These are phyloP conservation scores for Ctenochaetus hawaiiensis DNA, from an alignment of 2,797 vertebrate genomes.

Conservation along the genomic window DNA sequence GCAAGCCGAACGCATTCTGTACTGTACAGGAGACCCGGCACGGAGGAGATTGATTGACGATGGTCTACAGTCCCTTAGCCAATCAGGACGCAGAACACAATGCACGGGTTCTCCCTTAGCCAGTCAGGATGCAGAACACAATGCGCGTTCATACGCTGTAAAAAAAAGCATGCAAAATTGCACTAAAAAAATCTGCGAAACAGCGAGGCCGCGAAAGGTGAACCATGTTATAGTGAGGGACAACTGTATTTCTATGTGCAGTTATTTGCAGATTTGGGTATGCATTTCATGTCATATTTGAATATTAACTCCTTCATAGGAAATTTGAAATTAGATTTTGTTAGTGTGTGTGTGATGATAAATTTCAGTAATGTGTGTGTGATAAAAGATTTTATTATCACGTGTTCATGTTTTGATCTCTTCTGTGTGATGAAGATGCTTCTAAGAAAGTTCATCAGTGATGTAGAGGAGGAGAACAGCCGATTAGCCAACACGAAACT, in stretches of 20 bases:
- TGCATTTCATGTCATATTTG: neutral
- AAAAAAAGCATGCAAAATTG: no score
- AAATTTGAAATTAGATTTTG: neutral
- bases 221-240: no score
- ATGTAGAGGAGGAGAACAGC: conserved; percentile 92
- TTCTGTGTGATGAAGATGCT: conserved; percentile 82
- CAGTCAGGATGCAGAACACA: no score
- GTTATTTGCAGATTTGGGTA: neutral
- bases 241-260: neutral
- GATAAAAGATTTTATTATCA: neutral
- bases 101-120: no score
- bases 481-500: conserved; percentile 87
- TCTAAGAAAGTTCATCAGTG: conserved; percentile 88
- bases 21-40: no score
- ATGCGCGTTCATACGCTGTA: no score
- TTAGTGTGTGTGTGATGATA: neutral
- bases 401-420: neutral
- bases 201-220: no score
- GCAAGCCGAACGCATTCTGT: no score
- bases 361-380: neutral
- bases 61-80: no score
- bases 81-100: no score
- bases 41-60: no score
- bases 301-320: neutral
- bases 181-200: no score